A percentile compares a stretch with the other conserved stretches of the same genome.
These are phyloP conservation scores for Siniperca obscura DNA, from an alignment of 2,797 vertebrate genomes.

Conservation along the genomic window DNA sequence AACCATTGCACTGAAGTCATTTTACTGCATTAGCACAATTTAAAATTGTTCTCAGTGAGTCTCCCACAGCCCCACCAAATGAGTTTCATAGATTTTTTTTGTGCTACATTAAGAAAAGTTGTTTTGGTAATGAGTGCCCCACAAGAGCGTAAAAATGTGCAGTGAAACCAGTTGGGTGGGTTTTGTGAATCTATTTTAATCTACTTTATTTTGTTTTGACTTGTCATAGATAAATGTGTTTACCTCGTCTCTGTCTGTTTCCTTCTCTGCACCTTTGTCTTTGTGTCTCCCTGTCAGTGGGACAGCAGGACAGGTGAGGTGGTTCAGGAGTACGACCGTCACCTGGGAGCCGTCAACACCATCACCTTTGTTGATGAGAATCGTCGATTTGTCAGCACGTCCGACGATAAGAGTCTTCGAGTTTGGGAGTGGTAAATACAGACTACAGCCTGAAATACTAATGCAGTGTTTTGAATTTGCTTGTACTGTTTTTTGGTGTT, in stretches of 20 bases:
- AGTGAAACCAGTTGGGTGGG: not conserved
- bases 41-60: conserved; percentile 13
- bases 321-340: conserved; percentile 97
- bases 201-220: not conserved
- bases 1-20: conserved; percentile 7
- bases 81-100: not conserved
- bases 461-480: not conserved
- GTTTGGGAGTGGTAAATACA: conserved; percentile 97
- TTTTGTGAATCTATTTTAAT: conserved; percentile 8
- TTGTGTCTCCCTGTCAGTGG: conserved; percentile 84
- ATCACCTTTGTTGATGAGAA: conserved; percentile 99
- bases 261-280: not conserved
- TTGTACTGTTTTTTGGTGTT: not conserved
- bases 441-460: not conserved
- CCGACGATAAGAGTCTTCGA: conserved; percentile 97
- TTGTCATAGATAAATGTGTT: conserved; percentile 9
- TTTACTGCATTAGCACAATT: conserved; percentile 19
- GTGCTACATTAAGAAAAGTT: not conserved
- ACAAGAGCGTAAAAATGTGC: not conserved
- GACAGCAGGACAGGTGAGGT: conserved; percentile 95
- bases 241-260: not conserved
- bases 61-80: conserved; percentile 1
- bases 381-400: conserved; percentile 97
- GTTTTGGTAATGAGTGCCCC: not conserved
- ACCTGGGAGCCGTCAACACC: conserved; percentile 99